Conservation (phyloP, 2,888 invertebrate species). For the Girardia tigrina region DNA sequence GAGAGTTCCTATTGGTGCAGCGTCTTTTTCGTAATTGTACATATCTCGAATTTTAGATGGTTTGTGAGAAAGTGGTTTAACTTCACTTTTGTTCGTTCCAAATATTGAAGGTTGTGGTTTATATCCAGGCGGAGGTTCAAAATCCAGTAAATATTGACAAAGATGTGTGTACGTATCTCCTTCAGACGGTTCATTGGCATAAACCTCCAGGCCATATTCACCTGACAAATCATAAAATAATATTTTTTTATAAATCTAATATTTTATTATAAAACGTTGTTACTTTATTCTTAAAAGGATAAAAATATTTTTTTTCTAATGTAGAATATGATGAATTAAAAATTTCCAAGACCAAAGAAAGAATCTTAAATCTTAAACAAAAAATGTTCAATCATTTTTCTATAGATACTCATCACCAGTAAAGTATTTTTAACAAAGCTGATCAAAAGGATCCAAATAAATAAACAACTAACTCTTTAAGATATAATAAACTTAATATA, state of each 20-base stretch:
- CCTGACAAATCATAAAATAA: not conserved
- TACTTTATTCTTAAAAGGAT: not conserved
- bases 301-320: too few relatives aligned
- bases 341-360: too few relatives aligned
- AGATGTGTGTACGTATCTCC: constrained; percentile 41
- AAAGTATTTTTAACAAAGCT: too few relatives aligned
- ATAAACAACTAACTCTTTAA: too few relatives aligned
- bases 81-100: not conserved
- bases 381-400: too few relatives aligned
- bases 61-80: constrained; percentile 13
- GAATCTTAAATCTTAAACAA: too few relatives aligned
- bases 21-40: constrained; percentile 8
- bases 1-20: not conserved
- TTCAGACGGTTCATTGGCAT: constrained; percentile 32
- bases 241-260: not conserved
- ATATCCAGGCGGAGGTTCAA: constrained; percentile 12
- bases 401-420: too few relatives aligned
- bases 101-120: not conserved
- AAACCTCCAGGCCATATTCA: constrained; percentile 35
- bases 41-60: constrained; percentile 13
- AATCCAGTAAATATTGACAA: constrained; percentile 40
- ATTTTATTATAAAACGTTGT: not conserved
- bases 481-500: too few relatives aligned
- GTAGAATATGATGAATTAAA: too few relatives aligned
- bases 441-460: too few relatives aligned